These are phyloP conservation scores for Cathartes aura DNA, from an alignment of 2,113 vertebrate species.

Conservation along the genomic window DNA sequence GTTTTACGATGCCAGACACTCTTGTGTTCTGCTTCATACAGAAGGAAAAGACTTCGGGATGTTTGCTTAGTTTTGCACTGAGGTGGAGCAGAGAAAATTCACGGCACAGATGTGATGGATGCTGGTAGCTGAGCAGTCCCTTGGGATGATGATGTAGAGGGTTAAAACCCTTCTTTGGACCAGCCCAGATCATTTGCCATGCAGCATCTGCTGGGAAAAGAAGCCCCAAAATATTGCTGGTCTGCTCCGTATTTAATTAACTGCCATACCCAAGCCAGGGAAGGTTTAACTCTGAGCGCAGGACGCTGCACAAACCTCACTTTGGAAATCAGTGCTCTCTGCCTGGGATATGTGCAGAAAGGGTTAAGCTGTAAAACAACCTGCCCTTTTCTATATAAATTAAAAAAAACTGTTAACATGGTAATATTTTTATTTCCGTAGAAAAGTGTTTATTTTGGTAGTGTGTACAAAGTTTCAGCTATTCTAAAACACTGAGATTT, in stretches of 20 bases:
- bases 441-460: constrained; percentile 51
- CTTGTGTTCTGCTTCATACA: accelerated
- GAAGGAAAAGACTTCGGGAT: not conserved
- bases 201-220: not conserved
- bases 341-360: not conserved
- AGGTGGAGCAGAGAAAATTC: not conserved
- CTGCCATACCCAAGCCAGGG: not conserved
- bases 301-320: not conserved
- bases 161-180: not conserved
- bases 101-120: accelerated
- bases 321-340: not conserved
- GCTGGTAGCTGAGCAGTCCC: not conserved
- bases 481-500: constrained; percentile 29
- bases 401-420: not conserved
- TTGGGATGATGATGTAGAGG: not conserved
- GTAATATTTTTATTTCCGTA: not conserved
- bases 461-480: not conserved
- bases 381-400: not conserved
- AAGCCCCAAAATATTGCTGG: not conserved
- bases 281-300: not conserved
- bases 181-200: not conserved
- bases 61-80: not conserved
- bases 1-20: not conserved
- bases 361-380: not conserved
- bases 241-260: not conserved